These are phyloP conservation scores for Lanistes nyassanus DNA, from an alignment of 1,140 invertebrate genomes.

Conservation along the genomic window DNA sequence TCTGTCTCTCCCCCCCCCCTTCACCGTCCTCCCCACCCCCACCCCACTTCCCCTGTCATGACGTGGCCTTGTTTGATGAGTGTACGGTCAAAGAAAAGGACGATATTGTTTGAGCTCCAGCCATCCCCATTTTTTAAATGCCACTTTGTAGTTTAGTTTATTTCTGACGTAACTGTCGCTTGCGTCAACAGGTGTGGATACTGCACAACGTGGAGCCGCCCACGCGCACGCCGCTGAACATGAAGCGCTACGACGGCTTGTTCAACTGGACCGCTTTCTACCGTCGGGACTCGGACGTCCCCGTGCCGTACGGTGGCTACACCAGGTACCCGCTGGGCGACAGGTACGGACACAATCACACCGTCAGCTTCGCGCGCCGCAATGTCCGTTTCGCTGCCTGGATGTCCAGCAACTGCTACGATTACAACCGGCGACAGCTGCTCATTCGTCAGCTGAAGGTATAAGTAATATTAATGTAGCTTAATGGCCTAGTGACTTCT, in stretches of 20 bases:
- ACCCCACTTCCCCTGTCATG: too few species aligned
- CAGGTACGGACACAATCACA: constrained; percentile 27
- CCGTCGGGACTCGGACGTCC: constrained; percentile 48
- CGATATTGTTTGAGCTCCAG: too few species aligned
- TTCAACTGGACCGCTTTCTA: constrained; percentile 59
- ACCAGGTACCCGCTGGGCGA: constrained; percentile 11
- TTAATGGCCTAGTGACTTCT: too few species aligned
- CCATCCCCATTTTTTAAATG: too few species aligned
- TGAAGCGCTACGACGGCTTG: constrained; percentile 28
- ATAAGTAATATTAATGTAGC: background rate
- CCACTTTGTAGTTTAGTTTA: too few species aligned
- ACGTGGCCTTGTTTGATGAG: too few species aligned
- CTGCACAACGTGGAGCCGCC: constrained; percentile 49
- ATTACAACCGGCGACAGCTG: constrained; percentile 69
- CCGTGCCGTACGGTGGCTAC: constrained; percentile 45
- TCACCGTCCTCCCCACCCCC: too few species aligned
- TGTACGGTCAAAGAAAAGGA: too few species aligned
- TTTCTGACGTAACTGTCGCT: too few species aligned
- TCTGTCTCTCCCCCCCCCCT: too few species aligned
- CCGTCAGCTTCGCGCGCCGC: constrained; percentile 30
- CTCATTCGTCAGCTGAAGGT: constrained; percentile 72
- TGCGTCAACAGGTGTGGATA: constrained; percentile 52
- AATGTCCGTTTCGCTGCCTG: constrained; percentile 68
- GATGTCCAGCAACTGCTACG: constrained; percentile 75
- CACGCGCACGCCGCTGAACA: constrained; percentile 37